Conservation (phyloP, 2,888 invertebrate species). For the Calliphora vomitoria region DNA sequence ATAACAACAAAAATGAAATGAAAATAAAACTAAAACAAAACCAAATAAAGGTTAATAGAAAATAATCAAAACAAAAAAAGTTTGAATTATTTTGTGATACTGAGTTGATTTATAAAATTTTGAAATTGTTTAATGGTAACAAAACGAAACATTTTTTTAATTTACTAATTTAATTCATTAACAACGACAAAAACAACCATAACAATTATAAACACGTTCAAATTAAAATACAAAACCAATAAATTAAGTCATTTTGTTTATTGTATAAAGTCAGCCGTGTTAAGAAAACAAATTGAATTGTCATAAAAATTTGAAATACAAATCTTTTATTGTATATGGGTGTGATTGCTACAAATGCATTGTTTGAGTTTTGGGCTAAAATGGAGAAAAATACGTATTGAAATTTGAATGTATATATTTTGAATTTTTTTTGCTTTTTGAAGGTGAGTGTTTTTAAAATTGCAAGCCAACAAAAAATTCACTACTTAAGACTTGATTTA, state of each 20-base stretch:
- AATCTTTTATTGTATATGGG: not conserved
- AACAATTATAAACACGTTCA: constrained; percentile 31
- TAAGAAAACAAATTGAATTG: constrained; percentile 13
- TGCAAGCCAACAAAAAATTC: not conserved
- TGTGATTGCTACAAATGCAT: not conserved
- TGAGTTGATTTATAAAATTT: not conserved
- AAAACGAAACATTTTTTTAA: not conserved
- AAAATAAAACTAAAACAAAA: constrained; percentile 7
- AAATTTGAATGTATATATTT: not conserved
- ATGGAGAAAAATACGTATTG: not conserved
- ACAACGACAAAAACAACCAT: not conserved
- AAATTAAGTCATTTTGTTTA: not conserved
- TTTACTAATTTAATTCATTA: constrained; percentile 37
- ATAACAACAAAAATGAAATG: constrained; percentile 4
- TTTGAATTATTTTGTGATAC: not conserved
- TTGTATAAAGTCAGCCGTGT: not conserved
- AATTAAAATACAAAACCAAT: constrained; percentile 25
- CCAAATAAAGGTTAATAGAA: not conserved
- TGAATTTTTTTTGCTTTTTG: not conserved
- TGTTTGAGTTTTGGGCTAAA: not conserved
- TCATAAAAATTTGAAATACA: constrained; percentile 26
- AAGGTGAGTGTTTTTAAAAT: not conserved
- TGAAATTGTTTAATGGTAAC: not conserved
- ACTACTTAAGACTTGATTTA: constrained; percentile 2
- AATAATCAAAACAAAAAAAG: constrained; percentile 10